phyloP scores from a whole-genome alignment of 2,888 invertebrate species.

The Deroplatys truncata region DNA sequence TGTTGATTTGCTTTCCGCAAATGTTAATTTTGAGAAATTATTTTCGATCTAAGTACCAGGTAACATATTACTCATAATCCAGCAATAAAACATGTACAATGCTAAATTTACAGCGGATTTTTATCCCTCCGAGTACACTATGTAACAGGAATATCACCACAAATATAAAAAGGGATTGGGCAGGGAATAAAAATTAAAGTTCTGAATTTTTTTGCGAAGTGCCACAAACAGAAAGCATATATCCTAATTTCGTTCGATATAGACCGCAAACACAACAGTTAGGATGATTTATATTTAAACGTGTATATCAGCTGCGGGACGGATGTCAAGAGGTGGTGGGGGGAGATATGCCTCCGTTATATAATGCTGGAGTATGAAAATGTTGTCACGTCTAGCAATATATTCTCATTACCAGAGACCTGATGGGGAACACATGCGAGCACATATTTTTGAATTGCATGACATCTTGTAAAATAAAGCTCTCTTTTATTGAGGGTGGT shows the following conservation, averaged over 20 bases:
- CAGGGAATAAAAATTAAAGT: neutral
- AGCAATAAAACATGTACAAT: neutral
- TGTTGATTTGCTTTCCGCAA: too few species aligned
- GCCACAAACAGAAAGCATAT: neutral
- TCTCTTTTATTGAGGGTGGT: slow-evolving; percentile 9
- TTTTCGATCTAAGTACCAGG: neutral
- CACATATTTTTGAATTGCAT: slow-evolving; percentile 22
- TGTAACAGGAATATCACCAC: neutral
- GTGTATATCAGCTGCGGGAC: slow-evolving; percentile 4
- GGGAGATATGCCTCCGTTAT: neutral
- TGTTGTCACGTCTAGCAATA: slow-evolving; percentile 4
- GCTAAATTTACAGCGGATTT: neutral
- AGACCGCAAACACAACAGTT: neutral
- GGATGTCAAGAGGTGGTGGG: neutral
- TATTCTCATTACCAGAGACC: slow-evolving; percentile 20
- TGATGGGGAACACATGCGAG: slow-evolving; percentile 7
- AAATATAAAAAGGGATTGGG: neutral
- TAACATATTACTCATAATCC: neutral
- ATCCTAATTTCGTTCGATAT: slow-evolving; percentile 13
- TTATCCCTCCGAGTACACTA: neutral
- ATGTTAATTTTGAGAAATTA: neutral
- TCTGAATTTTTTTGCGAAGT: neutral
- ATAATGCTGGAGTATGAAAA: slow-evolving; percentile 7
- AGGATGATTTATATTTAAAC: slow-evolving; percentile 11
- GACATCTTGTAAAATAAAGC: slow-evolving; percentile 23